A percentile compares a stretch with the other conserved stretches of the same genome.
phyloP scores from a whole-genome alignment of 2,113 vertebrate species.

The Nothoprocta perdicaria region DNA sequence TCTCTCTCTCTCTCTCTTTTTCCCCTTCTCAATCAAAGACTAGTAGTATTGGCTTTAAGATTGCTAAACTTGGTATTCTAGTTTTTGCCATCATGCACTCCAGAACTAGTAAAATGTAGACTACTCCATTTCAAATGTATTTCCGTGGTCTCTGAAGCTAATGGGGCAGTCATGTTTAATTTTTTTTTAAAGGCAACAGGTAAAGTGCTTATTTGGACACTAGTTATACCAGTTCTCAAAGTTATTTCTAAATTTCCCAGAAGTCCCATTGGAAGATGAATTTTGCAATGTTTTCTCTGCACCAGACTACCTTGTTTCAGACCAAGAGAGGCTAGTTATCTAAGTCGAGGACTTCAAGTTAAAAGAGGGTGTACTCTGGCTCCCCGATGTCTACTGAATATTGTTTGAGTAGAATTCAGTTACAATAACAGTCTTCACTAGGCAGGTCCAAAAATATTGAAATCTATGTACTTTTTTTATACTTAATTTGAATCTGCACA shows the following conservation, averaged over 20 bases:
- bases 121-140: background rate
- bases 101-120: conserved; percentile 12
- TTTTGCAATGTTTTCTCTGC: background rate
- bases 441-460: background rate
- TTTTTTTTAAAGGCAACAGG: background rate
- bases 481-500: background rate
- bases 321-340: background rate
- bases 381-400: background rate
- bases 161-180: background rate
- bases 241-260: background rate
- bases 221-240: background rate
- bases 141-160: background rate
- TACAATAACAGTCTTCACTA: background rate
- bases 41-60: conserved; percentile 38
- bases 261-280: background rate
- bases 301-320: background rate
- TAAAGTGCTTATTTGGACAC: background rate
- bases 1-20: conserved; percentile 40
- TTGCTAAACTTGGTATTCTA: conserved; percentile 47
- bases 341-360: background rate
- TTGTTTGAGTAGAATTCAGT: background rate
- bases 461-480: background rate
- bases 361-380: rapidly evolving
- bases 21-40: background rate
- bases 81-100: conserved; percentile 22